A percentile compares a stretch with the other conserved stretches of the same genome.
Conservation (phyloP, 2,113 vertebrate genomes). For the Blennius ocellaris region DNA sequence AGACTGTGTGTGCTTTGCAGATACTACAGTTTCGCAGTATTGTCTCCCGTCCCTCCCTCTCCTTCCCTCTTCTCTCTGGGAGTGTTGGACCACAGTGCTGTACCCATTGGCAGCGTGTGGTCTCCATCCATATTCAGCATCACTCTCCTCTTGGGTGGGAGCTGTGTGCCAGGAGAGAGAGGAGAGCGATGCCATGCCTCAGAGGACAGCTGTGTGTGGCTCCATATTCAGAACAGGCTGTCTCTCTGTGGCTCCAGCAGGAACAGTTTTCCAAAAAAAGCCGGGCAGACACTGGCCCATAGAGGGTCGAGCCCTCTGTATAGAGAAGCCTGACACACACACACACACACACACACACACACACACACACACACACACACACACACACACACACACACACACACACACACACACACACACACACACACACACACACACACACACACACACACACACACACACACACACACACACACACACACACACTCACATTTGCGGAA, state of each 20-base stretch:
- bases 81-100: slow-evolving; percentile 19
- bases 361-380: not conserved
- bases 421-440: not conserved
- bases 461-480: not conserved
- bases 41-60: not conserved
- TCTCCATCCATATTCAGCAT: slow-evolving; percentile 39
- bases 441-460: not conserved
- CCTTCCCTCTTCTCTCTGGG: slow-evolving; percentile 9
- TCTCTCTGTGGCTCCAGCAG: slow-evolving; percentile 19
- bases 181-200: slow-evolving; percentile 27
- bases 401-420: not conserved
- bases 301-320: not conserved
- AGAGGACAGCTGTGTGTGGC: slow-evolving; percentile 35
- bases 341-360: not conserved
- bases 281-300: not conserved
- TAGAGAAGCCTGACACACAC: not conserved
- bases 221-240: slow-evolving; percentile 11
- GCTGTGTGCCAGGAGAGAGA: slow-evolving; percentile 12
- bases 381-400: not conserved
- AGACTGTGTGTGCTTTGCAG: not conserved
- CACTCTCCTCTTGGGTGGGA: slow-evolving; percentile 23
- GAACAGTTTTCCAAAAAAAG: slow-evolving; percentile 8
- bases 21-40: not conserved
- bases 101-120: slow-evolving; percentile 4
- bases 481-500: not conserved